Conservation (phyloP, 2,888 invertebrate genomes). For the Aleiodes alternator region DNA sequence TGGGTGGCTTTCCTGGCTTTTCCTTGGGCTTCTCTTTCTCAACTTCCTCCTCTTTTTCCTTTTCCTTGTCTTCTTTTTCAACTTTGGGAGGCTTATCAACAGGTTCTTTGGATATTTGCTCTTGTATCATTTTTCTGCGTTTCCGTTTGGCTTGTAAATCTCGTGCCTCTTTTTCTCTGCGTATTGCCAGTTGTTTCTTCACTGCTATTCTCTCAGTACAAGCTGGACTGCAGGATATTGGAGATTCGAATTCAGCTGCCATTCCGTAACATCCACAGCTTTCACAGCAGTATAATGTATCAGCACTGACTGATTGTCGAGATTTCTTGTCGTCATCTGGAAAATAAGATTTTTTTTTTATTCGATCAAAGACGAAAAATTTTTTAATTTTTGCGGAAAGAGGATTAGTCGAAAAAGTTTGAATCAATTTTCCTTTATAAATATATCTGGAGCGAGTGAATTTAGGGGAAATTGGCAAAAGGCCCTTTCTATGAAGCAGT, state of each 20-base stretch:
- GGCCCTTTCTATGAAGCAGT: too few species aligned
- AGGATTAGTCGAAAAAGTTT: too few species aligned
- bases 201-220: conserved; percentile 79
- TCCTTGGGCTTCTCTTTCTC: conserved; percentile 63
- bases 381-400: neutral
- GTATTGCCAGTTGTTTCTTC: conserved; percentile 65
- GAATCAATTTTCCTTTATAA: too few species aligned
- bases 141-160: conserved; percentile 70
- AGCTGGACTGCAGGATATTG: conserved; percentile 84
- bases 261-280: conserved; percentile 92
- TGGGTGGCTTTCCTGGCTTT: conserved; percentile 50
- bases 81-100: conserved; percentile 66
- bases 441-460: too few species aligned
- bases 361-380: neutral
- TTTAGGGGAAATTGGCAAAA: too few species aligned
- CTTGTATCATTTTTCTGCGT: conserved; percentile 70
- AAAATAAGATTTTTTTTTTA: neutral
- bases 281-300: conserved; percentile 87
- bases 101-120: conserved; percentile 65
- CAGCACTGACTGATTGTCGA: conserved; percentile 77
- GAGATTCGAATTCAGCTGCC: conserved; percentile 88
- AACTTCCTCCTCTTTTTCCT: conserved; percentile 74
- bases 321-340: conserved; percentile 69
- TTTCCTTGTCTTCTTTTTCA: conserved; percentile 49
- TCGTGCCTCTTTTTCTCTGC: conserved; percentile 70